Conservation (phyloP, 2,888 invertebrate genomes). For the Neoaliturus tenellus region DNA sequence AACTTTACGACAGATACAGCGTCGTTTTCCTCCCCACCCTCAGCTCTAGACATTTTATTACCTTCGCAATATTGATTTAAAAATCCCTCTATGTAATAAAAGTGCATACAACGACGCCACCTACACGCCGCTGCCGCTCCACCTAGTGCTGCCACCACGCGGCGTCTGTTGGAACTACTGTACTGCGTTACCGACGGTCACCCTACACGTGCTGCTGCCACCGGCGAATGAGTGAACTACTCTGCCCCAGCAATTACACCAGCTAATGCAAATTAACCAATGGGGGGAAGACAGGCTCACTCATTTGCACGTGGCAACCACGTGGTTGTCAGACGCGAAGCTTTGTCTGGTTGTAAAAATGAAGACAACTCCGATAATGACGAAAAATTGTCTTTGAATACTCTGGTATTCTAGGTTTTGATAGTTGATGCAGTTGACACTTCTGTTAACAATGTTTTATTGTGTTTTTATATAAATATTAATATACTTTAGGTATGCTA, state of each 20-base stretch:
- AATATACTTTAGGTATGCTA: no score
- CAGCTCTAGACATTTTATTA: constrained; percentile 48
- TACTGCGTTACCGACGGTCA: not conserved
- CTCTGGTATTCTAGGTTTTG: no score
- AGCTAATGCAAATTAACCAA: constrained; percentile 60
- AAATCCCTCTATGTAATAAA: constrained; percentile 52
- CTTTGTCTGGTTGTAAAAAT: not conserved
- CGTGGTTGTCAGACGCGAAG: constrained; percentile 4
- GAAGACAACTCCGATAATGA: not conserved
- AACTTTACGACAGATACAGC: constrained; percentile 30
- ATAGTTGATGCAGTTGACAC: no score
- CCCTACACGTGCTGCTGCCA: constrained; percentile 42
- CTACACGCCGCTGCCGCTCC: not conserved
- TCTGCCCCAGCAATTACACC: constrained; percentile 51
- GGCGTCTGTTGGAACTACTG: not conserved
- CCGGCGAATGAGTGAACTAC: constrained; percentile 21
- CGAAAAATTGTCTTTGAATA: not conserved
- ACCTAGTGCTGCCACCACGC: not conserved
- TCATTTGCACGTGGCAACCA: constrained; percentile 56
- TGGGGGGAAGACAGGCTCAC: constrained; percentile 43
- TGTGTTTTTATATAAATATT: no score
- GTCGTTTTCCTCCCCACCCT: constrained; percentile 25
- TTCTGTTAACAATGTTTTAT: no score
- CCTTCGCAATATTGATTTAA: constrained; percentile 50
- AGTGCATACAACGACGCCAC: constrained; percentile 34